A percentile compares a stretch with the other conserved stretches of the same genome.
phyloP scores from a whole-genome alignment of 2,113 vertebrate genomes.

The Lagopus leucura region DNA sequence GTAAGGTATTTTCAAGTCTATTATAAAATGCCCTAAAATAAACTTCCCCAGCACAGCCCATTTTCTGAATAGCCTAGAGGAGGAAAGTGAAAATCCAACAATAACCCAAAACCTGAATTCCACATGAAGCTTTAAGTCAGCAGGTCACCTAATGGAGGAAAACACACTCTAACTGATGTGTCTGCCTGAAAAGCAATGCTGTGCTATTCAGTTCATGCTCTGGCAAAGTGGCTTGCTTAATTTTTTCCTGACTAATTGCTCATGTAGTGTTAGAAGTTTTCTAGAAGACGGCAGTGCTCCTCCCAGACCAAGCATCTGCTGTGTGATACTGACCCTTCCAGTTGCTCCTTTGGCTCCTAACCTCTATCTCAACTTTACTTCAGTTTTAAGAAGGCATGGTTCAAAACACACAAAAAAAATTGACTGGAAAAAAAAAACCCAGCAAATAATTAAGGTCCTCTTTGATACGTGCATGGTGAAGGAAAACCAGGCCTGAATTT shows the following conservation, averaged over 20 bases:
- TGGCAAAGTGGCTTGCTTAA: background rate
- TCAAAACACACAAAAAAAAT: background rate
- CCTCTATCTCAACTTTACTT: background rate
- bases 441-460: background rate
- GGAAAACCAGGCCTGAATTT: background rate
- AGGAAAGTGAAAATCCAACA: background rate
- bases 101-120: background rate
- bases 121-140: background rate
- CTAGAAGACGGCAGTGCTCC: background rate
- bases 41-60: background rate
- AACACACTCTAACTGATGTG: background rate
- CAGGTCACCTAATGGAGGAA: background rate
- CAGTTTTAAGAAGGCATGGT: background rate
- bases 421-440: background rate
- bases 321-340: background rate
- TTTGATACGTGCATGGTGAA: background rate
- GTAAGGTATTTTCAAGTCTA: conserved; percentile 32
- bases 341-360: background rate
- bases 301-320: background rate
- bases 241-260: background rate
- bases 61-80: conserved; percentile 25
- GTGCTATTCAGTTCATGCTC: background rate
- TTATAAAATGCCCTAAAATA: conserved; percentile 45
- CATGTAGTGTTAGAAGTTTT: background rate
- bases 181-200: background rate